Evolutionary conservation across 2,888 invertebrate genomes (phyloP).

Genomic region (Aphidius colemani): DNA sequence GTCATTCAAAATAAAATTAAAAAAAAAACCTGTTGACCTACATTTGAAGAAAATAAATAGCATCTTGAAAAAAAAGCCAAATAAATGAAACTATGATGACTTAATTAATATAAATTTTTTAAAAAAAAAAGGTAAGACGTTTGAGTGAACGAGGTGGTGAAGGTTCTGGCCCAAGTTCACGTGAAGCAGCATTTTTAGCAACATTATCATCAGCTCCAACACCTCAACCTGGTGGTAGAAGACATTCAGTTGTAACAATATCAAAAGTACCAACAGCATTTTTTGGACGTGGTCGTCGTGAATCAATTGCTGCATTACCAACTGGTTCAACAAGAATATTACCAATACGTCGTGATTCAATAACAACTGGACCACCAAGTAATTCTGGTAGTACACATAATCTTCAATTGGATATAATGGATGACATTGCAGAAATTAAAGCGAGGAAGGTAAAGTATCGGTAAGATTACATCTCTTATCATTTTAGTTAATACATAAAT

Average conservation of each 20-base stretch:
- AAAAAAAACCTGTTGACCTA: background rate
- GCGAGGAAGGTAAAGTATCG: slow-evolving; percentile 67
- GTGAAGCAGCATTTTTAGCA: slow-evolving; percentile 82
- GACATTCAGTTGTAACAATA: slow-evolving; percentile 86
- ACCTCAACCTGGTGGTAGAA: slow-evolving; percentile 75
- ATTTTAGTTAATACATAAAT: no score
- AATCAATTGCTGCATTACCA: slow-evolving; percentile 81
- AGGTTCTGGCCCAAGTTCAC: slow-evolving; percentile 74
- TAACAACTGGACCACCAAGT: slow-evolving; percentile 71
- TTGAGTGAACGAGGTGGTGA: slow-evolving; percentile 81
- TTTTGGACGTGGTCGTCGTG: slow-evolving; percentile 78
- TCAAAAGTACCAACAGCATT: slow-evolving; percentile 78
- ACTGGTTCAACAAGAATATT: slow-evolving; percentile 62
- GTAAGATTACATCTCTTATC: slow-evolving; percentile 12
- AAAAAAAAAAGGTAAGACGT: slow-evolving; percentile 66
- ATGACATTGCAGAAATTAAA: slow-evolving; percentile 73
- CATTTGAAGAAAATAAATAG: background rate
- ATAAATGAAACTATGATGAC: slow-evolving; percentile 1
- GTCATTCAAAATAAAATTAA: no score
- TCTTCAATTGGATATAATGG: slow-evolving; percentile 85
- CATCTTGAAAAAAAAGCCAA: background rate
- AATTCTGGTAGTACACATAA: slow-evolving; percentile 83
- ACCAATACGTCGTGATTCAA: slow-evolving; percentile 59
- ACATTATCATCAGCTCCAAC: slow-evolving; percentile 77
- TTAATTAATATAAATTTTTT: background rate